Conservation (phyloP, 2,113 vertebrate genomes). For the Tragelaphus strepsiceros region DNA sequence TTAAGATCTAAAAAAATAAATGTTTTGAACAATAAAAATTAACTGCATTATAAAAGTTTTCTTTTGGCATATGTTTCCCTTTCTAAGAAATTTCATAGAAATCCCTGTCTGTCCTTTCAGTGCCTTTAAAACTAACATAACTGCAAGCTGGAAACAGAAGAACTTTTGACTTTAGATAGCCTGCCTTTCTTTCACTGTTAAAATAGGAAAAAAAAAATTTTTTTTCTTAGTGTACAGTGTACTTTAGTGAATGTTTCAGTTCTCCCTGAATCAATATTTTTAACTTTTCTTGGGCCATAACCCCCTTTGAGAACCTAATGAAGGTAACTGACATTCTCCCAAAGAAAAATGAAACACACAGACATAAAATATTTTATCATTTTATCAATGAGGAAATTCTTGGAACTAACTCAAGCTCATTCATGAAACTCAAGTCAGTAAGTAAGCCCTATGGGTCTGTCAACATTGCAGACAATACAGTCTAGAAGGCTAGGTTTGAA, state of each 20-base stretch:
- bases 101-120: background rate
- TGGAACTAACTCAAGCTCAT: background rate
- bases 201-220: background rate
- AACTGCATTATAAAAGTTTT: background rate
- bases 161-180: background rate
- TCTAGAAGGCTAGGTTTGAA: background rate
- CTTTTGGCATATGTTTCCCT: background rate
- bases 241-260: background rate
- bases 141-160: background rate
- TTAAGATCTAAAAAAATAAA: background rate
- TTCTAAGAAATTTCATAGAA: background rate
- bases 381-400: background rate
- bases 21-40: background rate
- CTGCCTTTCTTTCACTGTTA: background rate
- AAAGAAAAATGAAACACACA: background rate
- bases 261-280: background rate
- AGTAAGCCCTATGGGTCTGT: background rate
- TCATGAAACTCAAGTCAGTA: background rate
- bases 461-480: background rate
- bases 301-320: background rate
- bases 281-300: background rate
- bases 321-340: background rate
- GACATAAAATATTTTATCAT: background rate
- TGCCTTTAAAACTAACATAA: background rate
- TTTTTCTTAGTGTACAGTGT: background rate